phyloP scores from a whole-genome alignment of 2,113 vertebrate genomes.

The Panurus biarmicus region DNA sequence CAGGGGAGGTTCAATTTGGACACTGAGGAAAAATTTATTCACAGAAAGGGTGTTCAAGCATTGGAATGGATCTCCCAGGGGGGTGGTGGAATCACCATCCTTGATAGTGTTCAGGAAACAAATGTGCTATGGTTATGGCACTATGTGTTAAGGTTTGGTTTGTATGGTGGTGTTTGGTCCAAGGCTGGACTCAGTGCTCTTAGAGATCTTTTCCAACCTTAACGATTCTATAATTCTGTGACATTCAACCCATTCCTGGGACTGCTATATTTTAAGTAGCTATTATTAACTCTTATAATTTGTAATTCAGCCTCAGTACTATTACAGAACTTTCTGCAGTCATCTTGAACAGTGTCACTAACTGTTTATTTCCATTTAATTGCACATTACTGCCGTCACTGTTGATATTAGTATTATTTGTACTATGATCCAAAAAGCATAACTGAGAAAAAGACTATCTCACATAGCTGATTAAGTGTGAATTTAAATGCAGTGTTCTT shows the following conservation, averaged over 20 bases:
- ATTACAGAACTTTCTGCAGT: not conserved
- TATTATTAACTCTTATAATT: not conserved
- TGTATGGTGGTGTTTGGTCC: not conserved
- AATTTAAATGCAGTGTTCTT: not conserved
- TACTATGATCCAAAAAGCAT: not conserved
- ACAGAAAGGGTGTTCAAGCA: not conserved
- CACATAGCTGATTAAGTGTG: not conserved
- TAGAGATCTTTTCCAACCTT: not conserved
- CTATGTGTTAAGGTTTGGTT: not conserved
- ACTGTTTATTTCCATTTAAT: not conserved
- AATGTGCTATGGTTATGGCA: not conserved
- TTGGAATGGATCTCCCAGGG: not conserved
- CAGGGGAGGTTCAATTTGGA: not conserved
- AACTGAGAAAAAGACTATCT: not conserved
- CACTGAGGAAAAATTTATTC: not conserved
- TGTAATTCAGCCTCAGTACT: not conserved
- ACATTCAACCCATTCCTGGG: not conserved
- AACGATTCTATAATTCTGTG: not conserved
- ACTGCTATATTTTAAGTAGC: not conserved
- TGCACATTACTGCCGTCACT: not conserved
- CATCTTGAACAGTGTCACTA: not conserved
- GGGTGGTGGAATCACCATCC: too few species aligned
- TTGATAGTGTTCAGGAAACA: not conserved
- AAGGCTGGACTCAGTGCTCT: not conserved
- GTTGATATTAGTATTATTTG: not conserved